Percentiles rank a stretch among this genome's conserved stretches.
Conservation (phyloP, 2,113 vertebrate genomes). For the Solenodon paradoxus region DNA sequence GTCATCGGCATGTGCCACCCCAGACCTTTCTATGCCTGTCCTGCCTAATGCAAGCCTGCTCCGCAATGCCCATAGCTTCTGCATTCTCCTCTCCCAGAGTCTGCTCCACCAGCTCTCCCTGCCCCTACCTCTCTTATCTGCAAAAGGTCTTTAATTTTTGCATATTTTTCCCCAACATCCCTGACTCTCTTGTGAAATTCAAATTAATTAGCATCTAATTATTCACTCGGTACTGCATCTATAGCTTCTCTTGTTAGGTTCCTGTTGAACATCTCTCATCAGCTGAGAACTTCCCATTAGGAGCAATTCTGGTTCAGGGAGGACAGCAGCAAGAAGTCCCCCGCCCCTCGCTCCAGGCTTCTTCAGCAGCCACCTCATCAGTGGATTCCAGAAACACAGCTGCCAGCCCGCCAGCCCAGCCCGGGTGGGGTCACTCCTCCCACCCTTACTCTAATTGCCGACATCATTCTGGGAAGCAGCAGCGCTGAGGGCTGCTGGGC, state of each 20-base stretch:
- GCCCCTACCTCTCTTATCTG: constrained; percentile 39
- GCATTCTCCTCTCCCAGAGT: too few relatives aligned
- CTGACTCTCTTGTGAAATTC: constrained; percentile 83
- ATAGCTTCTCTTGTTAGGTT: constrained; percentile 76
- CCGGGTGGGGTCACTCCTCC: background rate
- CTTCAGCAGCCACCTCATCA: constrained; percentile 61
- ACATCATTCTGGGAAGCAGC: background rate
- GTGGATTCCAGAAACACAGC: constrained; percentile 37
- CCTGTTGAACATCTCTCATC: constrained; percentile 73
- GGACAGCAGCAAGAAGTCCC: constrained; percentile 39
- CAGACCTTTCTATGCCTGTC: background rate
- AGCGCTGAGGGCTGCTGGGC: background rate
- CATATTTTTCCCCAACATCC: constrained; percentile 49
- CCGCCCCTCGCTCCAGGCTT: constrained; percentile 40
- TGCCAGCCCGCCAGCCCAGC: too few relatives aligned
- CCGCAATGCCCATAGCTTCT: fast-evolving
- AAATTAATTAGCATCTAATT: constrained; percentile 91
- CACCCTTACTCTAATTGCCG: background rate
- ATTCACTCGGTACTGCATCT: constrained; percentile 76
- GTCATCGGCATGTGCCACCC: fast-evolving
- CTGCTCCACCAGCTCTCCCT: background rate
- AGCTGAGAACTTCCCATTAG: constrained; percentile 67
- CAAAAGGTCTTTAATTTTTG: constrained; percentile 77
- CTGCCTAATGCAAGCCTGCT: background rate
- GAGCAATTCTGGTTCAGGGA: constrained; percentile 59